Percentiles rank a stretch among this genome's conserved stretches.
These are phyloP conservation scores for Drosophila jambulina DNA, from an alignment of 1,140 invertebrate genomes.

Conservation along the genomic window DNA sequence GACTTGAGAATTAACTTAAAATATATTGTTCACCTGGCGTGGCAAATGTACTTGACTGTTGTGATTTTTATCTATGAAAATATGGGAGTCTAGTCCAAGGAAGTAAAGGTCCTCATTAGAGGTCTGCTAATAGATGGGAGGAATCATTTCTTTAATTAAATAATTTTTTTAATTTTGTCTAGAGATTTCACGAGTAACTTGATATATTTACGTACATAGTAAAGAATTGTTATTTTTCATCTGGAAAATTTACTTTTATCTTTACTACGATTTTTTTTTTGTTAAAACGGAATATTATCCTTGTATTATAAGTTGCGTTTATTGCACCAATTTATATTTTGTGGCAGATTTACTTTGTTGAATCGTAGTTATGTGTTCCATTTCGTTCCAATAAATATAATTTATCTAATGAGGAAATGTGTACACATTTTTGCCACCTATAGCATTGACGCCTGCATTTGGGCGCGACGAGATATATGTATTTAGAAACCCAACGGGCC, in stretches of 20 bases:
- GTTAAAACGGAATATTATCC: background rate
- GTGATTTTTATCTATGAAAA: background rate
- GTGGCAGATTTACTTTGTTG: background rate
- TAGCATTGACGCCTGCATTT: conserved; percentile 35
- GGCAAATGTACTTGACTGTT: background rate
- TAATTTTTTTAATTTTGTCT: too few species aligned
- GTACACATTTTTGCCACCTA: conserved; percentile 2
- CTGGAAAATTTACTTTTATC: background rate
- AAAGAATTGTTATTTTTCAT: too few species aligned
- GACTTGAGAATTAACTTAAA: conserved; percentile 44
- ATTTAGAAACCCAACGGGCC: background rate
- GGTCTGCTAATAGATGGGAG: too few species aligned
- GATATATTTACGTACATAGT: too few species aligned
- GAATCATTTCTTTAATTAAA: too few species aligned
- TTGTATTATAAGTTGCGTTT: background rate
- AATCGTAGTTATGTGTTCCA: background rate
- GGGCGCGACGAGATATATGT: conserved; percentile 16
- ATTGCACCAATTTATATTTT: background rate
- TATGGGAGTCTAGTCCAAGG: background rate
- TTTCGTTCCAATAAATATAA: background rate
- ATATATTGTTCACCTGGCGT: conserved; percentile 26
- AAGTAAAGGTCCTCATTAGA: background rate
- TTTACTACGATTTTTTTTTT: background rate
- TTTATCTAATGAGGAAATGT: conserved; percentile 4
- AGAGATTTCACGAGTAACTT: too few species aligned